A percentile compares a stretch with the other conserved stretches of the same genome.
Evolutionary conservation across 1,140 invertebrate species (phyloP).

Genomic region (Bombus confusus): DNA sequence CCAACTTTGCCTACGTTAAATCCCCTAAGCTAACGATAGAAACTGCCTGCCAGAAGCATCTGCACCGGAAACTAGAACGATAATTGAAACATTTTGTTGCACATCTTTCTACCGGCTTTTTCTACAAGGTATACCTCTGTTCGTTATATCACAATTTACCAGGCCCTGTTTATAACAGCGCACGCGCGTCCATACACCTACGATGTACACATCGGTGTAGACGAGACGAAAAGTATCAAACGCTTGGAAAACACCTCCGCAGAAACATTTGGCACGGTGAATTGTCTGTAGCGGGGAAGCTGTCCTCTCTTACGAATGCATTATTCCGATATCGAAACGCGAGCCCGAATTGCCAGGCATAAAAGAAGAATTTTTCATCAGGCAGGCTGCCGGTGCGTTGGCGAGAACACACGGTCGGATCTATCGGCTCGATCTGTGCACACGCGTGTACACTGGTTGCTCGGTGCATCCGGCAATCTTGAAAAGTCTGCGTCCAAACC

Average conservation of each 20-base stretch:
- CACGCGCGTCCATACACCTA: fast-evolving
- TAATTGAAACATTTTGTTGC: too few relatives aligned
- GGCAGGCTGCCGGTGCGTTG: neutral
- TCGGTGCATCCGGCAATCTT: slow-evolving; percentile 41
- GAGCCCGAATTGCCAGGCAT: slow-evolving; percentile 43
- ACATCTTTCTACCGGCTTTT: too few relatives aligned
- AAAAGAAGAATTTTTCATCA: slow-evolving; percentile 55
- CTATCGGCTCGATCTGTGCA: slow-evolving; percentile 8
- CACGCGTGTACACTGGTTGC: neutral
- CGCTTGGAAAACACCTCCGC: slow-evolving; percentile 3
- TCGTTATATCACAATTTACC: too few relatives aligned
- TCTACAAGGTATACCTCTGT: too few relatives aligned
- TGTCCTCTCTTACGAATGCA: slow-evolving; percentile 47
- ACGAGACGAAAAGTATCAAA: slow-evolving; percentile 15
- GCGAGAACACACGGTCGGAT: neutral
- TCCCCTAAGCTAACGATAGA: too few relatives aligned
- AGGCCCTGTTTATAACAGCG: neutral
- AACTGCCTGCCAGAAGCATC: too few relatives aligned
- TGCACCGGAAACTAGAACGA: too few relatives aligned
- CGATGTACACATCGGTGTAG: too few relatives aligned
- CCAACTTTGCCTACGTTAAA: too few relatives aligned
- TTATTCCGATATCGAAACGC: slow-evolving; percentile 51
- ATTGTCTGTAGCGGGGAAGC: neutral
- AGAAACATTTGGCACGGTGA: slow-evolving; percentile 19
- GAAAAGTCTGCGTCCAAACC: slow-evolving; percentile 29